Evolutionary conservation across 2,888 invertebrate species (phyloP), one percentile per base, ranked within the genome.

Genomic region (Conus canariensis): DNA sequence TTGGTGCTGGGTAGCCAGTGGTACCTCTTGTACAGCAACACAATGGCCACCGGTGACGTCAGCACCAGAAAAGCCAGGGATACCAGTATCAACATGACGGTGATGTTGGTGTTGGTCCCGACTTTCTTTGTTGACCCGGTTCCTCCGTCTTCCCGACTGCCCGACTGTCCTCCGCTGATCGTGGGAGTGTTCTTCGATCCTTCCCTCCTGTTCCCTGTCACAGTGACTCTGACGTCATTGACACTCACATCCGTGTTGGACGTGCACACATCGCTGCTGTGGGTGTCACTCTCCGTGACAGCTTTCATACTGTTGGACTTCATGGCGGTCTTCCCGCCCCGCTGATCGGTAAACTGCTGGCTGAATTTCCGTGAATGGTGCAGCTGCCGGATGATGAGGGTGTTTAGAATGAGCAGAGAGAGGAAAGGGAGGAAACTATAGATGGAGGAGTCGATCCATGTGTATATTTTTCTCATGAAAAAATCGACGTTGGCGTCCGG

Each of bases 31-130:
- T 91, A 87, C 22, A 92, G 77, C 30, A 90, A 83, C 25, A 89
- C 85, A 19, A 91, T 74, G 30, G 89, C 91, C 56, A 92, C 88
- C 5, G 92, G 92, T 8, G 91, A 90, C 12, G 91, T 90, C 70
- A 92, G 83, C 74, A 92, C 14, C 45, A 92, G 91, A 67, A 92
- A 92, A 14, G 92, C 89, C 56, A 90, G 90, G 59, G 91, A 90
- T 82, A 92, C 92, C 67, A 92, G 67, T n/a, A 91, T 85, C 19
- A 92, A 74, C 92, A 92, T 92, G 22, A 90, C 22, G n/a, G 92
- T 91, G 80, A 92, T 83, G 89, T 91, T 90, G 83, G 83, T 25
- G 74, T 74, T 89, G 58, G 56, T 67, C 30, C 12, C 4, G 19
- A 60, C 30, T 60, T 85, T 85, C 64, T 64, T 74, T 2, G n/a